These are phyloP conservation scores for Scaptomyza pallida DNA, from an alignment of 1,140 invertebrate species.

Conservation along the genomic window DNA sequence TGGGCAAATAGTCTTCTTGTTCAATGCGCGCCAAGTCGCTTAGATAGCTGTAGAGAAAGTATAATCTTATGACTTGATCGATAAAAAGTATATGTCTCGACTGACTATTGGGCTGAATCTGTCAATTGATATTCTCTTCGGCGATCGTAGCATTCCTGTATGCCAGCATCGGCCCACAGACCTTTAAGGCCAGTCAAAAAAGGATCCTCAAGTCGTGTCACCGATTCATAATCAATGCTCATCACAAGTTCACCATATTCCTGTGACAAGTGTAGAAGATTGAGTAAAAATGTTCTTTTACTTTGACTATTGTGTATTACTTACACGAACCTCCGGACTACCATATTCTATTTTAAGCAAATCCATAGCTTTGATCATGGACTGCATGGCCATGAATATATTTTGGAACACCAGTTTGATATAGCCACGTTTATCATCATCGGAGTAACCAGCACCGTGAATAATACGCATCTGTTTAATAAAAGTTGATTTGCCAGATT, in stretches of 20 bases:
- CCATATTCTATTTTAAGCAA: conserved; percentile 98
- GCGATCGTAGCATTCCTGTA: conserved; percentile 99
- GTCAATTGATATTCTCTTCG: conserved; percentile 99
- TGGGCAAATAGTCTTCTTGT: conserved; percentile 94
- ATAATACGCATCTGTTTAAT: conserved; percentile 99
- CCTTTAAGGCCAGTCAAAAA: conserved; percentile 98
- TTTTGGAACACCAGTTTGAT: conserved; percentile 99
- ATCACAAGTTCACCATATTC: conserved; percentile 98
- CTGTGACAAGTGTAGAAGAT: conserved; percentile 85
- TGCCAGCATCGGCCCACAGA: conserved; percentile 97
- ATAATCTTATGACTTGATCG: neutral
- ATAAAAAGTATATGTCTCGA: conserved; percentile 63
- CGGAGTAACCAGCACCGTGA: conserved; percentile 99
- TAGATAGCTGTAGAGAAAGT: conserved; percentile 87
- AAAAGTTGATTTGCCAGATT: conserved; percentile 99
- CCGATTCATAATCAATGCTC: conserved; percentile 98
- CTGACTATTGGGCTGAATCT: conserved; percentile 99
- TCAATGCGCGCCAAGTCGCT: conserved; percentile 92
- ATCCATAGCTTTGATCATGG: conserved; percentile 99
- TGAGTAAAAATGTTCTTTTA: neutral
- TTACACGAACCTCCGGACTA: conserved; percentile 93
- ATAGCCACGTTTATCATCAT: conserved; percentile 99
- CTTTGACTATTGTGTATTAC: conserved; percentile 50
- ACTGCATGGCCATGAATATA: conserved; percentile 99
- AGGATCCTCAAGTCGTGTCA: conserved; percentile 98